These are phyloP conservation scores for Stichodactyla mertensii DNA, from an alignment of 64 coral and sea anemone genomes.

Conservation along the genomic window DNA sequence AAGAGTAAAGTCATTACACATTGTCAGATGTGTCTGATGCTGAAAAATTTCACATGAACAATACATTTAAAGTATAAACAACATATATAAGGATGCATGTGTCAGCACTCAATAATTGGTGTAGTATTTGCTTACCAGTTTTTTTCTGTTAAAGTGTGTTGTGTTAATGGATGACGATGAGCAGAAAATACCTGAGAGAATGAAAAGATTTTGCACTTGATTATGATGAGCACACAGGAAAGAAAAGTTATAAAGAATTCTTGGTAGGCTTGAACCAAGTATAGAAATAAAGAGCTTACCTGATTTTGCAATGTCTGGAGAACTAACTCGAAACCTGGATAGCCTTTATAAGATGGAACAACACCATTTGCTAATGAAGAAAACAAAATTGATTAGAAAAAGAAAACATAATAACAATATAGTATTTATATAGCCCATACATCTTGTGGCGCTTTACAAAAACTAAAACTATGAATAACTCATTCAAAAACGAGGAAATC, in stretches of 20 bases:
- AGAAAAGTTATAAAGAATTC: too few species aligned
- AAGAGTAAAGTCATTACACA: neutral
- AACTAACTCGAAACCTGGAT: slow-evolving; percentile 78
- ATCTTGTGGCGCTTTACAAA: too few species aligned
- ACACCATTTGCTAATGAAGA: slow-evolving; percentile 67
- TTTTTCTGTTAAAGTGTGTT: slow-evolving; percentile 64
- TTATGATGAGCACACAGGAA: neutral
- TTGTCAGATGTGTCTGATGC: too few species aligned
- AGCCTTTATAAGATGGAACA: slow-evolving; percentile 57
- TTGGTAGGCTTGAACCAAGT: too few species aligned
- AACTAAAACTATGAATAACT: too few species aligned
- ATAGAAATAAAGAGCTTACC: slow-evolving; percentile 19
- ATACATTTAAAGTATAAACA: neutral
- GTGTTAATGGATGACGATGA: slow-evolving; percentile 57
- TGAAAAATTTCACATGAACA: too few species aligned
- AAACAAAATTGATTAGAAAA: neutral
- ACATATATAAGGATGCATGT: too few species aligned
- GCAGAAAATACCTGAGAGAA: slow-evolving; percentile 64
- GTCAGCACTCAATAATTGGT: neutral
- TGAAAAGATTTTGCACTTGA: neutral
- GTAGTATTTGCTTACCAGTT: slow-evolving; percentile 47
- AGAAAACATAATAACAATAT: too few species aligned
- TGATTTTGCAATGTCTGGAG: slow-evolving; percentile 75
- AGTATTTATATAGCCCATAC: too few species aligned
- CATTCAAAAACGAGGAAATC: too few species aligned